Percentiles rank a stretch among this genome's conserved stretches.
Evolutionary conservation across 2,888 invertebrate genomes (phyloP).

Genomic region (Phlogophora meticulosa): DNA sequence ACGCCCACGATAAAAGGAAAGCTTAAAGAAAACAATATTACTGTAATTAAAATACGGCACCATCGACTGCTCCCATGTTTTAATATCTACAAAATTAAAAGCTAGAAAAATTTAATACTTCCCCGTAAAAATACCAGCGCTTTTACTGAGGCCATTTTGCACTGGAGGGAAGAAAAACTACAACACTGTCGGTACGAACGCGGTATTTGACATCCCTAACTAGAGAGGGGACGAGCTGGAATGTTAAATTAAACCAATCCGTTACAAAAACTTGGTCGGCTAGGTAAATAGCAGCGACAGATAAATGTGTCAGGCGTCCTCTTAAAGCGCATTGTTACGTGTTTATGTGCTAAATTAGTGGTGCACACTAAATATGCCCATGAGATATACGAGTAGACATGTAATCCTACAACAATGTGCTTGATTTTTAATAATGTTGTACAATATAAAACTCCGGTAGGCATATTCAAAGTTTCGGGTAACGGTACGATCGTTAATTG

Average conservation of each 20-base stretch:
- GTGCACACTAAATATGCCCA: constrained; percentile 26
- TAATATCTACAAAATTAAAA: constrained; percentile 15
- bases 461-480: not conserved
- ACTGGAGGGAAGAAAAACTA: constrained; percentile 32
- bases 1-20: not conserved
- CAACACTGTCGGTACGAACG: constrained; percentile 8
- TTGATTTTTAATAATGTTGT: not conserved
- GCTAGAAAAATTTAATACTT: not conserved
- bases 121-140: not conserved
- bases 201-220: constrained; percentile 60
- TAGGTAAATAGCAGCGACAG: constrained; percentile 68
- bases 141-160: constrained; percentile 18
- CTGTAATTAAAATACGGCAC: constrained; percentile 22
- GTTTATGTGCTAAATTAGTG: constrained; percentile 52
- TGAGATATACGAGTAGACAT: constrained; percentile 9
- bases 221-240: constrained; percentile 56
- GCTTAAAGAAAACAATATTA: constrained; percentile 8
- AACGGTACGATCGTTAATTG: not conserved
- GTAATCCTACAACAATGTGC: not conserved
- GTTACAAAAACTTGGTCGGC: constrained; percentile 74
- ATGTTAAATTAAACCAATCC: constrained; percentile 76
- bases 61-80: constrained; percentile 10
- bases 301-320: constrained; percentile 67
- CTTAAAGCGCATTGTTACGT: constrained; percentile 59
- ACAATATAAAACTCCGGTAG: not conserved